Conservation (phyloP, 2,888 invertebrate species). For the Spodoptera picta region DNA sequence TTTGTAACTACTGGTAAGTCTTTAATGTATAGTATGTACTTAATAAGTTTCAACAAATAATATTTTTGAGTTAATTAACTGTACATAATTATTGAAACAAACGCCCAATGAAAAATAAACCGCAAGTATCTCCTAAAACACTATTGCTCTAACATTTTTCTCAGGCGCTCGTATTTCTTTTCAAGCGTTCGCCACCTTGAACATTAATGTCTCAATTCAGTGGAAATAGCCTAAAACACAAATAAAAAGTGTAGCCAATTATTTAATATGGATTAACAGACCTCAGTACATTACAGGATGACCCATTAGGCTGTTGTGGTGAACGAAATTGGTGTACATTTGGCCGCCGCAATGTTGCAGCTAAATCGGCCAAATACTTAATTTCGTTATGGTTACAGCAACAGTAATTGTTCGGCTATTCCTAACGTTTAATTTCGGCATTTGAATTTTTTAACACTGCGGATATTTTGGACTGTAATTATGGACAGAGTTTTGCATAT, state of each 20-base stretch:
- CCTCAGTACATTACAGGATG: slow-evolving; percentile 55
- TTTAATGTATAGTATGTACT: too few relatives aligned
- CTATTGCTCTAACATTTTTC: slow-evolving; percentile 33
- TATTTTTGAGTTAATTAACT: too few relatives aligned
- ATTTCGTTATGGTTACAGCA: slow-evolving; percentile 58
- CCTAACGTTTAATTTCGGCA: slow-evolving; percentile 40
- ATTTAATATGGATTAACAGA: slow-evolving; percentile 66
- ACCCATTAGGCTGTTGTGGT: slow-evolving; percentile 55
- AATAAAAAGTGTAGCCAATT: slow-evolving; percentile 57
- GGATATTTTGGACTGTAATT: slow-evolving; percentile 28
- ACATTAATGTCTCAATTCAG: slow-evolving; percentile 13
- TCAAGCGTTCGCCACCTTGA: neutral
- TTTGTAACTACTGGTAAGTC: too few relatives aligned
- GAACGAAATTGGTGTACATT: slow-evolving; percentile 59
- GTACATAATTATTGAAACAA: too few relatives aligned
- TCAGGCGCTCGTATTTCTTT: slow-evolving; percentile 39
- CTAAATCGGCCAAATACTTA: slow-evolving; percentile 62
- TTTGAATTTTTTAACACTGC: slow-evolving; percentile 50
- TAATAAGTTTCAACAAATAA: too few relatives aligned
- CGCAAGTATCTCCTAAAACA: slow-evolving; percentile 4
- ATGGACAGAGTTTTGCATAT: slow-evolving; percentile 8
- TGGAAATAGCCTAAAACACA: slow-evolving; percentile 32
- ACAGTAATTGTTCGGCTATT: slow-evolving; percentile 45
- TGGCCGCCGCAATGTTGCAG: slow-evolving; percentile 50
- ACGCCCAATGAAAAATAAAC: neutral